Evolutionary conservation across 2,113 vertebrate genomes (phyloP), one percentile per base, ranked within the genome.

Genomic region (Cynoglossus semilaevis): DNA sequence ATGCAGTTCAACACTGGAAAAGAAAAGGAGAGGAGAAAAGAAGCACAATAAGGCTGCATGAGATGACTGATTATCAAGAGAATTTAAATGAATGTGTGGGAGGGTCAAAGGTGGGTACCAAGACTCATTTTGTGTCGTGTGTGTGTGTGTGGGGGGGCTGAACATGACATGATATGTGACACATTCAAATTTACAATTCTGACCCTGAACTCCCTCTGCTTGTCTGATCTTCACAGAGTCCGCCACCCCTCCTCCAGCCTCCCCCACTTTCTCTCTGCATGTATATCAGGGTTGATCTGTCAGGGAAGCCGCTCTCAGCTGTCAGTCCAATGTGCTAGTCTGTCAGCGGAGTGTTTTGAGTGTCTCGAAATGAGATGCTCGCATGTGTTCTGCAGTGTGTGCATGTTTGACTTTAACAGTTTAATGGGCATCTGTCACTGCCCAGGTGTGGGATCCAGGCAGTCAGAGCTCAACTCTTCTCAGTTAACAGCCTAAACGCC

Each of bases 261-360:
- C 50, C 16, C 47, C 73, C 37, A 42, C 51, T 47, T 29, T 29
- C 22, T 6, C 22, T 29, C 6, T 53, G 76, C 74, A 80, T 77
- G 73, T 83, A 88, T 84, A 87, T 88, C 82, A 82, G 77, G 78
- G 81, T 78, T 82, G 83, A 87, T 87, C 82, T 85, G 84, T 84
- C 85, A 82, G 67, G 60, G 72, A 11, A 81, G 82, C 16, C 44
- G 79, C 76, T 86, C 83, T 74, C 55, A 45, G 76, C 84, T 86
- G 85, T 85, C 87, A 84, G 71, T 77, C 17, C 47, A 46, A 59
- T n/a, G 67, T 42, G n/a, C 76, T 73, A 81, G 83, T 84, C 71
- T 83, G 78, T 85, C 81, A 84, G 72, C 80, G 68, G 65, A 79
- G 53, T 69, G 82, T 80, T 80, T 75, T 69, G 79, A 79, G 76